These are phyloP conservation scores for Choloepus didactylus DNA, from an alignment of 2,797 vertebrate species.

Conservation along the genomic window DNA sequence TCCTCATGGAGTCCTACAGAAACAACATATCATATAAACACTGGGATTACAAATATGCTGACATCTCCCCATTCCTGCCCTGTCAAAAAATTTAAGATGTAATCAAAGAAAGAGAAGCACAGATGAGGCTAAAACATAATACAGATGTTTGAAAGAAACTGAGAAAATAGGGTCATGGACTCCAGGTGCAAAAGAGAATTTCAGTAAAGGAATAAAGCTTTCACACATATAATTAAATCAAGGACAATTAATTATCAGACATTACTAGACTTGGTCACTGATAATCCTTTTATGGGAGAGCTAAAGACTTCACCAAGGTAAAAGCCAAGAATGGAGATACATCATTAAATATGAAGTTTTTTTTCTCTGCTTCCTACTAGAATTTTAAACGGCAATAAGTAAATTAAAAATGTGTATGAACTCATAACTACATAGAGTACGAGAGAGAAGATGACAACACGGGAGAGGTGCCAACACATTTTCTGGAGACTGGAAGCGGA, in stretches of 20 bases:
- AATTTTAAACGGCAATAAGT: not conserved
- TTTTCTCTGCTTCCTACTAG: not conserved
- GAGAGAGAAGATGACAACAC: not conserved
- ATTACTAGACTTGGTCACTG: not conserved
- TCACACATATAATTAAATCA: not conserved
- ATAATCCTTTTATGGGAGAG: not conserved
- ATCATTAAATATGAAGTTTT: not conserved
- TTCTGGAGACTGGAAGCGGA: not conserved
- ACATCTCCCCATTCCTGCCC: not conserved
- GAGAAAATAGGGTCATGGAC: not conserved
- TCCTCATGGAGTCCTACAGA: not conserved
- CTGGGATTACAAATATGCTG: not conserved
- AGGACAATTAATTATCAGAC: not conserved
- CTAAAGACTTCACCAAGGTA: not conserved
- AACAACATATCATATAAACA: not conserved
- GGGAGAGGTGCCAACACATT: not conserved
- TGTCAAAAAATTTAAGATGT: conserved; percentile 1
- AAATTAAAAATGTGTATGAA: not conserved
- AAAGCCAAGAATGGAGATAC: not conserved
- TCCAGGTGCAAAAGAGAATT: not conserved
- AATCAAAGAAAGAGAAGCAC: not conserved
- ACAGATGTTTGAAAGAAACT: not conserved
- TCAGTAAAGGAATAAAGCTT: not conserved
- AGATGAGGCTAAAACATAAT: not conserved
- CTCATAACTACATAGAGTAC: not conserved